Evolutionary conservation across 2,888 invertebrate genomes (phyloP).

Genomic region (Acronicta aceris): DNA sequence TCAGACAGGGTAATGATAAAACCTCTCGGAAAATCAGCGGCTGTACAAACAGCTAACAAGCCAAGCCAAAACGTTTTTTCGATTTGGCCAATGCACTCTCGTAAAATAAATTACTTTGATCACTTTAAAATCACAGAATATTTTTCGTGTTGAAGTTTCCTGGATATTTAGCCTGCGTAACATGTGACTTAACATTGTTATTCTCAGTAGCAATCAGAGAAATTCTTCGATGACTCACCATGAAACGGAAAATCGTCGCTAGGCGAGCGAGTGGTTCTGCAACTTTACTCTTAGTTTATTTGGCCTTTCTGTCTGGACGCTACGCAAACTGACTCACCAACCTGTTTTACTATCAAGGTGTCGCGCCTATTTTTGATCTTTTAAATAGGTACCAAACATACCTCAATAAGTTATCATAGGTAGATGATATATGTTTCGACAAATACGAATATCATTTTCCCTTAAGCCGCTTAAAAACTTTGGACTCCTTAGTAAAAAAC

Average conservation of each 20-base stretch:
- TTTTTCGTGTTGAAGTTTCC: not conserved
- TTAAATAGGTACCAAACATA: conserved; percentile 11
- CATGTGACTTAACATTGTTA: conserved; percentile 29
- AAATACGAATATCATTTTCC: too few relatives aligned
- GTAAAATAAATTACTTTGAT: not conserved
- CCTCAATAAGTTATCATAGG: not conserved
- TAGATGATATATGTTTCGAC: too few relatives aligned
- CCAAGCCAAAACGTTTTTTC: too few relatives aligned
- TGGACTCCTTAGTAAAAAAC: too few relatives aligned
- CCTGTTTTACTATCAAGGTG: conserved; percentile 60
- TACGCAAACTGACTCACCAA: conserved; percentile 61
- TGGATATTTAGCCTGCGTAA: conserved; percentile 2
- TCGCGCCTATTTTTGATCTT: conserved; percentile 35
- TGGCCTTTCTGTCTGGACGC: conserved; percentile 57
- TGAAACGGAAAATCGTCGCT: conserved; percentile 53
- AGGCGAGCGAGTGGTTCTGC: conserved; percentile 58
- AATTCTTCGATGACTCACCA: conserved; percentile 59
- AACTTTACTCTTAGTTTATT: conserved; percentile 64
- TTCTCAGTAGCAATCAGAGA: conserved; percentile 56
- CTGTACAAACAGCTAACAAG: too few relatives aligned
- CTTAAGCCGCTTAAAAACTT: too few relatives aligned
- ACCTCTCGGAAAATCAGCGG: too few relatives aligned
- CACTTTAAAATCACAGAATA: not conserved
- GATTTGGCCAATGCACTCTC: not conserved
- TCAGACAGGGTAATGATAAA: too few relatives aligned